Evolutionary conservation across 2,888 invertebrate genomes (phyloP).

Genomic region (Allacma fusca): DNA sequence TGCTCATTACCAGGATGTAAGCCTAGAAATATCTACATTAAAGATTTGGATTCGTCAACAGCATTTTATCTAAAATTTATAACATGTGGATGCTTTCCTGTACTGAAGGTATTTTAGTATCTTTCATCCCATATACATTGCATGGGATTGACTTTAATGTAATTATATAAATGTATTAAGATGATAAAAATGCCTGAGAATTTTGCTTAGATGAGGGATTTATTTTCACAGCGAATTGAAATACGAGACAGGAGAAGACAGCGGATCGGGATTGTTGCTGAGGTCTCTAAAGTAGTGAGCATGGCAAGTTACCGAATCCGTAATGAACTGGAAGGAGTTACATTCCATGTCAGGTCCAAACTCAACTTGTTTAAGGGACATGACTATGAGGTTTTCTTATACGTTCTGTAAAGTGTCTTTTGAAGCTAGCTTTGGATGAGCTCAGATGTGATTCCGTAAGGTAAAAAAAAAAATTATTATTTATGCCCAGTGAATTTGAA

Average conservation of each 20-base stretch:
- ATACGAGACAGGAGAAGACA: conserved; percentile 14
- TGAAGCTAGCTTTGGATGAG: no score
- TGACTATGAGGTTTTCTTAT: conserved; percentile 22
- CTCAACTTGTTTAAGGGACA: conserved; percentile 29
- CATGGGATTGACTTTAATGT: background rate
- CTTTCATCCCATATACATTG: background rate
- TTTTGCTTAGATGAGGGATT: background rate
- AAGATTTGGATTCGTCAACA: background rate
- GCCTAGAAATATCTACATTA: conserved; percentile 4
- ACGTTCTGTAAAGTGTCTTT: no score
- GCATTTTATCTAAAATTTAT: conserved; percentile 28
- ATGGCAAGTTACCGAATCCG: conserved; percentile 17
- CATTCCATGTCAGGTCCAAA: conserved; percentile 25
- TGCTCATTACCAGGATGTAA: background rate
- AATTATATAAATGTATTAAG: no score
- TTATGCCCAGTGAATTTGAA: background rate
- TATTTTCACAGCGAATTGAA: conserved; percentile 22
- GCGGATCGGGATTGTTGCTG: conserved; percentile 21
- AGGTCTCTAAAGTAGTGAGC: conserved; percentile 30
- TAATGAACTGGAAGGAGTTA: conserved; percentile 29
- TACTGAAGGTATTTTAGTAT: conserved; percentile 37
- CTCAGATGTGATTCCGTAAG: no score
- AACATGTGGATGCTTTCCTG: conserved; percentile 23
- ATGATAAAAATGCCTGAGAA: no score
- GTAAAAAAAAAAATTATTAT: no score